Conservation (phyloP, 2,888 invertebrate genomes). For the Andrena chrysosceles region DNA sequence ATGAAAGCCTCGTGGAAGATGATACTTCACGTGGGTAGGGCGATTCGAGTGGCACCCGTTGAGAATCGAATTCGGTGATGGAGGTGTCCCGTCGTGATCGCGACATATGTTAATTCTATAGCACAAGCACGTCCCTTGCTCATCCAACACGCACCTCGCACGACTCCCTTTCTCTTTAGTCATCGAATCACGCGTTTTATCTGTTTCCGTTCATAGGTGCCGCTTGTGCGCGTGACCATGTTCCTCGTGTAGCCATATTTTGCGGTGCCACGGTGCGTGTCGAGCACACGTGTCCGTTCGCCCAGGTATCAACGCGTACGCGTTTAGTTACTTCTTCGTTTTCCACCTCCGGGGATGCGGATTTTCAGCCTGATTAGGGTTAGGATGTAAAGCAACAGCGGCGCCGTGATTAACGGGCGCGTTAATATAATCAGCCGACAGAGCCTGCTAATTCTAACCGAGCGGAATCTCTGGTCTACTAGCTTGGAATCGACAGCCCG, state of each 20-base stretch:
- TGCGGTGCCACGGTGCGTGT: constrained; percentile 43
- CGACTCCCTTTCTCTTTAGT: constrained; percentile 45
- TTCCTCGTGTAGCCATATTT: constrained; percentile 55
- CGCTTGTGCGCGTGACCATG: constrained; percentile 53
- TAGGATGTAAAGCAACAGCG: constrained; percentile 25
- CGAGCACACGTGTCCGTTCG: constrained; percentile 27
- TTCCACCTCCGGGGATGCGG: background rate
- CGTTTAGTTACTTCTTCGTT: constrained; percentile 8
- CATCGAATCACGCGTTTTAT: constrained; percentile 70
- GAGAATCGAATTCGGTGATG: constrained; percentile 23
- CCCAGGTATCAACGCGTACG: background rate
- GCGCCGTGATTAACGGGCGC: constrained; percentile 72
- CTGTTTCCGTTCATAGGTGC: constrained; percentile 56
- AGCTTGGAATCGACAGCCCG: constrained; percentile 43
- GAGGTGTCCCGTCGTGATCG: constrained; percentile 43
- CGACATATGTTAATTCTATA: constrained; percentile 50
- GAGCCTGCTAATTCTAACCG: constrained; percentile 80
- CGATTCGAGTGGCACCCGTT: constrained; percentile 3
- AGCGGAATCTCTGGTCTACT: constrained; percentile 73
- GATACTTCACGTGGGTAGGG: background rate
- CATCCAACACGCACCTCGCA: constrained; percentile 25
- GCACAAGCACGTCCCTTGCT: constrained; percentile 25
- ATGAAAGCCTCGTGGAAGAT: background rate
- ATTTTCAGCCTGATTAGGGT: constrained; percentile 18
- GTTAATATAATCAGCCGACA: constrained; percentile 78